Percentiles rank a stretch among this genome's conserved stretches.
Conservation (phyloP, 2,888 invertebrate genomes). For the Nowickia ferox region DNA sequence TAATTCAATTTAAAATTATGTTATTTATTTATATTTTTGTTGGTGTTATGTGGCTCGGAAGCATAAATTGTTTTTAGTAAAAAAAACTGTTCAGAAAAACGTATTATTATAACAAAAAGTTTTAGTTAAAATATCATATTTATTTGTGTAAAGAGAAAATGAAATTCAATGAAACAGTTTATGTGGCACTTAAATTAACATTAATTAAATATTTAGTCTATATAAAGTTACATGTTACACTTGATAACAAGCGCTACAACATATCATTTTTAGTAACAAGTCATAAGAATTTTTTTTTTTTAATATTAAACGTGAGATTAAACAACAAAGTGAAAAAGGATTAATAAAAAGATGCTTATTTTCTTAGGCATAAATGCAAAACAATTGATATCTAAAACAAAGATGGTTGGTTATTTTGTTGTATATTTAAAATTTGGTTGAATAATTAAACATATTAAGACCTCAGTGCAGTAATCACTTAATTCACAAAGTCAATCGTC, state of each 20-base stretch:
- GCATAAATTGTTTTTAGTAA: conserved; percentile 48
- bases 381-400: conserved; percentile 51
- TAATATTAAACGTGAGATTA: conserved; percentile 14
- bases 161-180: conserved; percentile 59
- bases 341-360: conserved; percentile 18
- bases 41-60: conserved; percentile 72
- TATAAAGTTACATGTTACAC: conserved; percentile 25
- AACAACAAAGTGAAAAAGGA: conserved; percentile 31
- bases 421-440: conserved; percentile 1
- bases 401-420: conserved; percentile 9
- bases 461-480: no score
- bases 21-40: conserved; percentile 55
- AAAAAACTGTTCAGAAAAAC: conserved; percentile 43
- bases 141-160: conserved; percentile 26
- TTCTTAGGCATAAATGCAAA: conserved; percentile 54
- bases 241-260: conserved; percentile 4
- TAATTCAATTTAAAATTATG: conserved; percentile 5
- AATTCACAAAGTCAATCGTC: no score
- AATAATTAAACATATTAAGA: background rate
- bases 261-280: conserved; percentile 28
- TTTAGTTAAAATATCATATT: conserved; percentile 12
- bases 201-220: conserved; percentile 47
- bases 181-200: conserved; percentile 70
- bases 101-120: conserved; percentile 35
- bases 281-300: conserved; percentile 24